Base-by-base conservation (phyloP, 1,140 invertebrate species). In the Cryptotermes secundus region DNA sequence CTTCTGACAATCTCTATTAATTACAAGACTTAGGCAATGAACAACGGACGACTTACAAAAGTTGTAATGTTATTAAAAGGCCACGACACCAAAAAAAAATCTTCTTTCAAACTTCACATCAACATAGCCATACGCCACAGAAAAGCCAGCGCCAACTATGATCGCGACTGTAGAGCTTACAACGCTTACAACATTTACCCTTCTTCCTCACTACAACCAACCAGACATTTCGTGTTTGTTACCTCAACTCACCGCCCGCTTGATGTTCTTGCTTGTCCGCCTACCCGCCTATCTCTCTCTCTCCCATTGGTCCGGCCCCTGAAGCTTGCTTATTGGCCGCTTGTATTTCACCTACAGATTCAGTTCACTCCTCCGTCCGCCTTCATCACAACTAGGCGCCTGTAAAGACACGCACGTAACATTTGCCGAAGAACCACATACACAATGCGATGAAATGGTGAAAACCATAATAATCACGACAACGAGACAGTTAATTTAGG, bases 221-320 rank as follows among this genome's bases (percentile, higher is more conserved):
- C 59, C 59, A 72, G n/a, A 72, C 59, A 14, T 72, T 72, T 72
- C n/a, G 59, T 72, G 59, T 72, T 72, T 72, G 59, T 72, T 72
- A 72, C 59, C 59, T 72, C 59, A 72, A 72, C 59, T 72, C 59
- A 72, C 59, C 59, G 59, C 59, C 59, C 59, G 59, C 59, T 31
- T 72, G 59, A 72, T 72, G 59, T 10, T n/a, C 26, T 72, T 16
- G 59, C 59, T 6, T 72, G 59, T 31, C 59, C n/a, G 59, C 26
- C 59, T 72, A 6, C n/a, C 59, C n/a, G n/a, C 26, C 59, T 72
- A 31, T 72, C 59, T 72, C 59, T 72, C 59, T 72, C 59, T n/a
- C 59, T 4, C 59, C 59, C 59, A 72, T 72, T 72, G 26, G 59
- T 72, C 59, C 59, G 59, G 59, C 59, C 59, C 59, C 59, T 72